phyloP scores from a whole-genome alignment of 2,797 vertebrate species.

The Propithecus deckenii region DNA sequence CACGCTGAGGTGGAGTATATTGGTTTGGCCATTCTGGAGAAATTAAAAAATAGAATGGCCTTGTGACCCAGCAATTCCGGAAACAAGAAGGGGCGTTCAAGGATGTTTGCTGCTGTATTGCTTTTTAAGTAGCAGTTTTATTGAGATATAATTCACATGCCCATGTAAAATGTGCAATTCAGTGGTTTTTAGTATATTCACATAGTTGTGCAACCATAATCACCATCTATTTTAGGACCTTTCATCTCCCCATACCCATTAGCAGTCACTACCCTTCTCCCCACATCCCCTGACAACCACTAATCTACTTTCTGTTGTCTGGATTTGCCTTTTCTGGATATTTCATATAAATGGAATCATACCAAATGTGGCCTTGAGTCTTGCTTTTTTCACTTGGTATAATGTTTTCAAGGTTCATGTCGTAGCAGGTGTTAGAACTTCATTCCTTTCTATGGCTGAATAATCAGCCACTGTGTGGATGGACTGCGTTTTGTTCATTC shows the following conservation, averaged over 20 bases:
- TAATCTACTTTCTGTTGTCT: background rate
- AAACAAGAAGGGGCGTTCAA: background rate
- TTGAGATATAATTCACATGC: background rate
- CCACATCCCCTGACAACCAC: no score
- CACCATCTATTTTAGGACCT: background rate
- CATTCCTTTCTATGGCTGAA: background rate
- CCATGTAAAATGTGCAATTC: background rate
- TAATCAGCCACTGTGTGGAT: background rate
- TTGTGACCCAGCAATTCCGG: background rate
- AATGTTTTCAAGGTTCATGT: background rate
- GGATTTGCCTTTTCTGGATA: background rate
- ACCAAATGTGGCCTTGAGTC: background rate
- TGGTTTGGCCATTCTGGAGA: background rate
- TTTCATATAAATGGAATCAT: background rate
- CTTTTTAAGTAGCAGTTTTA: background rate
- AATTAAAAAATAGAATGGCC: background rate
- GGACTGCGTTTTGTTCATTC: background rate
- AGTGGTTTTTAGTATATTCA: background rate
- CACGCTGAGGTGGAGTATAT: no score
- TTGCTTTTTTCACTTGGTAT: background rate
- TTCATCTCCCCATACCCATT: background rate
- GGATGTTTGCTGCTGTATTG: background rate
- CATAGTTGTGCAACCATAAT: background rate
- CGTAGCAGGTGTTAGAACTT: background rate
- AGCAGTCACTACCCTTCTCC: background rate